Conservation (phyloP, 2,888 invertebrate species). For the Cosmorhoe ocellata region DNA sequence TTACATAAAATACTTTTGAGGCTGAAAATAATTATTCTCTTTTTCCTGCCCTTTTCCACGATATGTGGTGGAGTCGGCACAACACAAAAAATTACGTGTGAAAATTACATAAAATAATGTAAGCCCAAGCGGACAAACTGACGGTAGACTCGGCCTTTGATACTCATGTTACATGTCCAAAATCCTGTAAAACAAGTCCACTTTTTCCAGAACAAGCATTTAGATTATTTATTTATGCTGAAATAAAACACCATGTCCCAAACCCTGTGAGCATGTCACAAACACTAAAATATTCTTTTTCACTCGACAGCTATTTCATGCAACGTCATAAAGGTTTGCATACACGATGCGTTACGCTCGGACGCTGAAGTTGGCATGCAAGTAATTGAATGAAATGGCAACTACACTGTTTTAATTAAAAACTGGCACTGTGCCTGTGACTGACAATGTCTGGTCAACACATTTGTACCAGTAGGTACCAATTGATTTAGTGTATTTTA, state of each 20-base stretch:
- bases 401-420: constrained; percentile 51
- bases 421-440: constrained; percentile 37
- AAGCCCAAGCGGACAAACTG: too few relatives aligned
- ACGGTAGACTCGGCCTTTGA: too few relatives aligned
- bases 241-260: constrained; percentile 8
- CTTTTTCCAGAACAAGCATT: background rate
- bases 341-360: constrained; percentile 26
- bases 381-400: constrained; percentile 51
- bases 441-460: constrained; percentile 29
- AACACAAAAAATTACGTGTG: too few relatives aligned
- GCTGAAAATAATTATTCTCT: too few relatives aligned
- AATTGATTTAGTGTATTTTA: constrained; percentile 27
- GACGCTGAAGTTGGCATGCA: constrained; percentile 28
- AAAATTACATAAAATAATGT: too few relatives aligned
- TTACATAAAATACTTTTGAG: too few relatives aligned
- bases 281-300: constrained; percentile 24
- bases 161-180: background rate
- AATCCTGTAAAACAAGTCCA: background rate
- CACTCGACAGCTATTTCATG: constrained; percentile 21
- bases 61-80: too few relatives aligned
- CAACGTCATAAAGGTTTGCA: constrained; percentile 25
- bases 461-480: constrained; percentile 29
- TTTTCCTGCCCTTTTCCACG: too few relatives aligned
- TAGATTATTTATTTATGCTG: constrained; percentile 4
- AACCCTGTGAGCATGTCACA: constrained; percentile 6